A percentile compares a stretch with the other conserved stretches of the same genome.
Evolutionary conservation across 2,888 invertebrate genomes (phyloP).

Genomic region (Nymphalis c-album): DNA sequence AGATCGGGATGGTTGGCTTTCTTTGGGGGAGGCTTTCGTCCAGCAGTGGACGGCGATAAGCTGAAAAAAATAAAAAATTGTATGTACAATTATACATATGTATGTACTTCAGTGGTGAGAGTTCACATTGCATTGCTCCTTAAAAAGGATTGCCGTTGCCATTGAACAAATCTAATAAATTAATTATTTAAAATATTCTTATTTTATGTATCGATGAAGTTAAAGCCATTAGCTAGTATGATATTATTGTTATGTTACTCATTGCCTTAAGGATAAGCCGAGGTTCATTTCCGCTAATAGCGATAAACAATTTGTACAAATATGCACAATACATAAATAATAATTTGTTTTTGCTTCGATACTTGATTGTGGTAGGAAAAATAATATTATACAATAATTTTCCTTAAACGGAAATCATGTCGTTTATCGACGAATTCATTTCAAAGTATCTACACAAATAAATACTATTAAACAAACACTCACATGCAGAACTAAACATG

Average conservation of each 20-base stretch:
- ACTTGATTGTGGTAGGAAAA: not conserved
- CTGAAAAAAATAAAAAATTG: too few relatives aligned
- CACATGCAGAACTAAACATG: too few relatives aligned
- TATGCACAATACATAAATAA: slow-evolving; percentile 14
- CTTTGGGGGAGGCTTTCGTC: too few relatives aligned
- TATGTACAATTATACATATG: too few relatives aligned
- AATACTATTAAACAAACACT: too few relatives aligned
- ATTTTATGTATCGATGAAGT: not conserved
- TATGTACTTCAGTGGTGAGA: too few relatives aligned
- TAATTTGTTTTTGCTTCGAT: slow-evolving; percentile 8
- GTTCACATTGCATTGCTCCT: not conserved
- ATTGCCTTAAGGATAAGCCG: slow-evolving; percentile 30
- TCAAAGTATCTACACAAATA: too few relatives aligned
- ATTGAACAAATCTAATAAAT: too few relatives aligned
- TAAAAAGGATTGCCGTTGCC: not conserved
- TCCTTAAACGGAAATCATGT: not conserved
- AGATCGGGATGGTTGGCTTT: too few relatives aligned
- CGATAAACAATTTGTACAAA: slow-evolving; percentile 22
- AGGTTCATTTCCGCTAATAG: slow-evolving; percentile 26
- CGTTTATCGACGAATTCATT: too few relatives aligned
- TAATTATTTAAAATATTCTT: too few relatives aligned
- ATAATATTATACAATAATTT: slow-evolving; percentile 2
- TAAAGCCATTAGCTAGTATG: not conserved
- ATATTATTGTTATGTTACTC: slow-evolving; percentile 10
- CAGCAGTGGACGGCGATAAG: too few relatives aligned